Conservation (phyloP, 1,140 invertebrate genomes). For the Cydia fagiglandana region DNA sequence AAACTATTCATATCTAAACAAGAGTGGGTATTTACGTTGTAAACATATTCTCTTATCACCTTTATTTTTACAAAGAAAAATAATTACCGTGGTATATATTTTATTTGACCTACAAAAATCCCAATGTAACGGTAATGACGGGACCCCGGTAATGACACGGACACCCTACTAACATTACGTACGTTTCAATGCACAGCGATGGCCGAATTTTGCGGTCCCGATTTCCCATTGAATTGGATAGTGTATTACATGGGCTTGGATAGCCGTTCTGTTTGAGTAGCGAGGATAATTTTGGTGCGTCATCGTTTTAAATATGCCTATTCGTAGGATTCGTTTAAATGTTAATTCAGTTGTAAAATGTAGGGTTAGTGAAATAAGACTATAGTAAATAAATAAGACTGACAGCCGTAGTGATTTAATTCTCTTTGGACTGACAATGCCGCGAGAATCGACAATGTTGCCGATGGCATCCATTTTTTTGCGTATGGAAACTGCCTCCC, state of each 20-base stretch:
- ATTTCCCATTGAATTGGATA: slow-evolving; percentile 59
- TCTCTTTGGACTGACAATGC: too few relatives aligned
- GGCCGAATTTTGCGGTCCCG: slow-evolving; percentile 66
- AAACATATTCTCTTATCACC: slow-evolving; percentile 1
- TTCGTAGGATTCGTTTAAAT: slow-evolving; percentile 12
- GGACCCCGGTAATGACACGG: slow-evolving; percentile 36
- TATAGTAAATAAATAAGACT: too few relatives aligned
- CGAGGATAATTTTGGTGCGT: slow-evolving; percentile 47
- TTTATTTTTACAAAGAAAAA: background rate
- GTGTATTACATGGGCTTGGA: slow-evolving; percentile 49
- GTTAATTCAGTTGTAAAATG: slow-evolving; percentile 4
- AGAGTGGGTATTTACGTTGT: background rate
- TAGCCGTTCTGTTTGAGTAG: slow-evolving; percentile 57
- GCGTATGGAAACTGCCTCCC: too few relatives aligned
- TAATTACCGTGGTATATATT: background rate
- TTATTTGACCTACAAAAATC: slow-evolving; percentile 32
- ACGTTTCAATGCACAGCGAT: slow-evolving; percentile 61
- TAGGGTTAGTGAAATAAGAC: background rate
- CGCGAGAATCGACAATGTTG: too few relatives aligned
- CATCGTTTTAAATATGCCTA: slow-evolving; percentile 38
- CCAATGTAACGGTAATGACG: slow-evolving; percentile 37
- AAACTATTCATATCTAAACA: background rate
- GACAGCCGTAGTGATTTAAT: too few relatives aligned
- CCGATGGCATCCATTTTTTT: too few relatives aligned
- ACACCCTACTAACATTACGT: slow-evolving; percentile 55